A percentile compares a stretch with the other conserved stretches of the same genome.
These are phyloP conservation scores for Eumaeus atala DNA, from an alignment of 1,140 invertebrate species.

Conservation along the genomic window DNA sequence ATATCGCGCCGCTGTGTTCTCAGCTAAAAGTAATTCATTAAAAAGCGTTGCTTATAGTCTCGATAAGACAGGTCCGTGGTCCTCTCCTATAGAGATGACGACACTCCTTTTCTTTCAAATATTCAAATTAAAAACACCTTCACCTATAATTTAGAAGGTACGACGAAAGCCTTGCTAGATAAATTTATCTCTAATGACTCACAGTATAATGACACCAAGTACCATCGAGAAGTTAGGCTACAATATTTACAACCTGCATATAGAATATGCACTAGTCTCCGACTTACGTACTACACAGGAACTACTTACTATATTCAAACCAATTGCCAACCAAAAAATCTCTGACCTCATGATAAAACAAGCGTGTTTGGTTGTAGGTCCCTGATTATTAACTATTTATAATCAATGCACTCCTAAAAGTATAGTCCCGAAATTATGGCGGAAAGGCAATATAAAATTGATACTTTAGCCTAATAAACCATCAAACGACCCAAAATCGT, in stretches of 20 bases:
- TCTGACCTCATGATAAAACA: conserved; percentile 6
- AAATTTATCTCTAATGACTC: neutral
- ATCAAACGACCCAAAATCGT: neutral
- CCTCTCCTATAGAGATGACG: no score
- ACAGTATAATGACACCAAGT: no score
- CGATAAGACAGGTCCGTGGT: no score
- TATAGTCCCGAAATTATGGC: neutral
- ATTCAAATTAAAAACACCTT: no score
- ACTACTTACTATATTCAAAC: neutral
- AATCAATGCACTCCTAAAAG: neutral
- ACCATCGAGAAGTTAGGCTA: no score
- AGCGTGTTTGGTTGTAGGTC: neutral
- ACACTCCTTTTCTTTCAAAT: no score
- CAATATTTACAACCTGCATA: neutral
- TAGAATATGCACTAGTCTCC: neutral
- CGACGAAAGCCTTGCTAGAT: neutral
- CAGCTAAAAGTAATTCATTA: no score
- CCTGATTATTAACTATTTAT: neutral
- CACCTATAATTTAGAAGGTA: conserved; percentile 9
- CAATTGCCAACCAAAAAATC: neutral
- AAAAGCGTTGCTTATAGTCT: no score
- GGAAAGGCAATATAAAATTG: neutral
- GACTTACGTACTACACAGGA: neutral
- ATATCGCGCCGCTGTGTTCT: no score
- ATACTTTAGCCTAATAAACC: neutral